These are phyloP conservation scores for Propithecus coquereli DNA, from an alignment of 2,113 vertebrate genomes.

Conservation along the genomic window DNA sequence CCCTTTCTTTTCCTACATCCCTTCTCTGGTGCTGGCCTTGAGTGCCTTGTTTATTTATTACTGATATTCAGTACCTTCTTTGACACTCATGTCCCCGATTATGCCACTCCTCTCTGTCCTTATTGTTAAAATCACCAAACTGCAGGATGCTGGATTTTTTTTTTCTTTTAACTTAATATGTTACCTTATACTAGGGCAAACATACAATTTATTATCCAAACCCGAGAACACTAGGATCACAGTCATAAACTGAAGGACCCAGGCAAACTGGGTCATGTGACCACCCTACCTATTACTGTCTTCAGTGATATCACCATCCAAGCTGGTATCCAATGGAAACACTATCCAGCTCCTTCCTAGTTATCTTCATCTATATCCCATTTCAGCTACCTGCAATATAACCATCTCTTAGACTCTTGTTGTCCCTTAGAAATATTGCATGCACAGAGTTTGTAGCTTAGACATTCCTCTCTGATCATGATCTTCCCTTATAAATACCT, in stretches of 20 bases:
- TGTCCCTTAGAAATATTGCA: not conserved
- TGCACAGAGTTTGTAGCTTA: not conserved
- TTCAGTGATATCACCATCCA: not conserved
- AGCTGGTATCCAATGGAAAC: not conserved
- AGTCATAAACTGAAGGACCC: not conserved
- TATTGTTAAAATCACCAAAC: not conserved
- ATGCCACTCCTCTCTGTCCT: not conserved
- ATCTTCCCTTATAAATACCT: not conserved
- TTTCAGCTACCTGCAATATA: not conserved
- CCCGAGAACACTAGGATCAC: not conserved
- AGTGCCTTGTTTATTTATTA: not conserved
- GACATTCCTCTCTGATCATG: not conserved
- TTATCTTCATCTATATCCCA: not conserved
- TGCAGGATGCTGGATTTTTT: not conserved
- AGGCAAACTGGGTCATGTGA: not conserved
- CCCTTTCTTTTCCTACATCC: not conserved
- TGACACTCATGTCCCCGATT: not conserved
- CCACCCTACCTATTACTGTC: not conserved
- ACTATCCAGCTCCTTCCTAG: not conserved
- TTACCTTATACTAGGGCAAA: not conserved
- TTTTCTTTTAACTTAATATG: not conserved
- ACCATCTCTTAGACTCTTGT: not conserved
- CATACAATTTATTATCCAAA: not conserved
- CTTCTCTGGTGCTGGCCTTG: not conserved
- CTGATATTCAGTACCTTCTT: not conserved